Evolutionary conservation across 2,888 invertebrate genomes (phyloP).

Genomic region (Coronaproctus castanopsis): DNA sequence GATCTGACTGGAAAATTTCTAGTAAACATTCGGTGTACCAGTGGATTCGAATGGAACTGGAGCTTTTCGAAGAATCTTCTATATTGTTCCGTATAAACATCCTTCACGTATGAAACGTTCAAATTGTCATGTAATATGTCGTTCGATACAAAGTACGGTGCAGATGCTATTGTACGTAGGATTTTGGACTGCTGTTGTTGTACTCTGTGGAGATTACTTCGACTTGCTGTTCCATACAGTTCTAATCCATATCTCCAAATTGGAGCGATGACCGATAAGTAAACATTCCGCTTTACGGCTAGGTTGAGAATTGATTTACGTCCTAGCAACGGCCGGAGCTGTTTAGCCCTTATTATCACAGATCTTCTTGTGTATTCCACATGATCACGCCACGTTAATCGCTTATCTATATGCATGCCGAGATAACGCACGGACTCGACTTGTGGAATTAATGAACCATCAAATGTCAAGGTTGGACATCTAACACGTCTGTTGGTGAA

Average conservation of each 20-base stretch:
- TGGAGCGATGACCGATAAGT: not conserved
- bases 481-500: not conserved
- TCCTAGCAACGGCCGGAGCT: not conserved
- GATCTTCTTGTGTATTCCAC: not conserved
- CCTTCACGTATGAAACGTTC: not conserved
- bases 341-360: not conserved
- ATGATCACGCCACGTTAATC: not conserved
- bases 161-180: not conserved
- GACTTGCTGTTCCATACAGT: not conserved
- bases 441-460: not conserved
- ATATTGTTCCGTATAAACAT: not conserved
- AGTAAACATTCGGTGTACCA: not conserved
- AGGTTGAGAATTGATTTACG: not conserved
- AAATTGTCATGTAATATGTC: not conserved
- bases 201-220: not conserved
- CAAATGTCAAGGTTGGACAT: not conserved
- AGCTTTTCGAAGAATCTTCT: not conserved
- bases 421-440: not conserved
- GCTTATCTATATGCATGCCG: not conserved
- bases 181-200: not conserved
- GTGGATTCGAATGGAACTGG: not conserved
- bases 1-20: not conserved
- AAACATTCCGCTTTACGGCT: not conserved
- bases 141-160: not conserved
- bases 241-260: not conserved